Evolutionary conservation across 2,888 invertebrate genomes (phyloP), one percentile per base, ranked within the genome.

Genomic region (Rhaphigaster nebulosa): DNA sequence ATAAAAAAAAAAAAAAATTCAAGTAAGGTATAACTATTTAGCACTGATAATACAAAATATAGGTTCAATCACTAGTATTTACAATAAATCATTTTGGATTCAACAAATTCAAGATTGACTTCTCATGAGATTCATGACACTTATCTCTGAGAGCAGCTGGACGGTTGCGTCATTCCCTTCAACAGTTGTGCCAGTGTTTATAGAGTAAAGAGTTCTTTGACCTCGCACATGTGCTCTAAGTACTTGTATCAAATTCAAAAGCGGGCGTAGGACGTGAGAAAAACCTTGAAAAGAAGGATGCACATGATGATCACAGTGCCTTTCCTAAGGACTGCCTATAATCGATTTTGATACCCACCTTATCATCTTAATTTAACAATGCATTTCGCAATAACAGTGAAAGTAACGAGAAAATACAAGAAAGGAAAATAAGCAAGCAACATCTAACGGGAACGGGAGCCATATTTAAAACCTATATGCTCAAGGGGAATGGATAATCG

Each of bases 161-260:
- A 8, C 23, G 29, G 12, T 76, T 76, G 38, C 70, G 70, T 76
- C 70, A 76, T 23, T 76, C 70, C 4, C 70, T 38, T 76, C 70
- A 76, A 76, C 70, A 76, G 70, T 76, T 76, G 34, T 38, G 20
- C 20, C 38, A 34, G 38, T 76, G 70, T 76, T 76, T 38, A 38
- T 29, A 34, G 70, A 76, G 38, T 38, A 76, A 34, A 6, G 70
- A 38, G 70, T 34, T 76, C 70, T 76, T 38, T 38, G 70, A 76
- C 70, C 70, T 23, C 20, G 38, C 70, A 38, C 70, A 34, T 76
- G 70, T 76, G 70, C 38, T 76, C 0, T 18, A 38, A 76, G 34
- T 76, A 34, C 34, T 76, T 38, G 70, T 34, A 23, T 76, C 70
- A 76, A 76, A 38, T 76, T 76, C 70, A 76, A 38, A 76, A 70